phyloP scores from a whole-genome alignment of 1,140 invertebrate species.

The Achatina immaculata region DNA sequence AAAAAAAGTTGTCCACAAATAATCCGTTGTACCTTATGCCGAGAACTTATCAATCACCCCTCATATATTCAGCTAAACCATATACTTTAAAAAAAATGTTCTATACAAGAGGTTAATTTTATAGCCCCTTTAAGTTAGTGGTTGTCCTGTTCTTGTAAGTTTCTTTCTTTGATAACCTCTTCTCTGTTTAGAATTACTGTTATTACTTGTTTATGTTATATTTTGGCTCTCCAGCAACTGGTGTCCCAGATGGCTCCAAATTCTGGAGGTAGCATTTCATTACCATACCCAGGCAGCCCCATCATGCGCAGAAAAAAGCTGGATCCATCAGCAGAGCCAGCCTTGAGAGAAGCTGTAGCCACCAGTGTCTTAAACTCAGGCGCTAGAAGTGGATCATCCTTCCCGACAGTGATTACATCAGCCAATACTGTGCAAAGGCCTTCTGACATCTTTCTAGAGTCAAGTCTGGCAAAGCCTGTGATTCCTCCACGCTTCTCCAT shows the following conservation, averaged over 20 bases:
- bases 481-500: conserved; percentile 3
- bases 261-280: neutral
- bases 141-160: too few species aligned
- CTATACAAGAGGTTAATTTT: too few species aligned
- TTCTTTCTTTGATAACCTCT: too few species aligned
- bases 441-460: neutral
- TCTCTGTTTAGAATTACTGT: neutral
- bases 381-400: neutral
- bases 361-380: neutral
- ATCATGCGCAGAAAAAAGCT: conserved; percentile 14
- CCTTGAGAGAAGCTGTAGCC: neutral
- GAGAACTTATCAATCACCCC: too few species aligned
- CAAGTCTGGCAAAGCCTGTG: neutral
- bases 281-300: conserved; percentile 14
- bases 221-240: conserved; percentile 23
- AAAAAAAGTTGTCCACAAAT: too few species aligned
- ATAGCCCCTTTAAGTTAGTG: too few species aligned
- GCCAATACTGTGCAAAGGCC: neutral
- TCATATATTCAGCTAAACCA: too few species aligned
- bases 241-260: conserved; percentile 9
- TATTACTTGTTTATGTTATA: neutral
- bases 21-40: too few species aligned
- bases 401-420: conserved; percentile 18
- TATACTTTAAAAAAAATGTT: too few species aligned
- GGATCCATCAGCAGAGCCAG: neutral